Evolutionary conservation across 2,888 invertebrate genomes (phyloP), one percentile per base, ranked within the genome.

Genomic region (Habroteleia sp.): DNA sequence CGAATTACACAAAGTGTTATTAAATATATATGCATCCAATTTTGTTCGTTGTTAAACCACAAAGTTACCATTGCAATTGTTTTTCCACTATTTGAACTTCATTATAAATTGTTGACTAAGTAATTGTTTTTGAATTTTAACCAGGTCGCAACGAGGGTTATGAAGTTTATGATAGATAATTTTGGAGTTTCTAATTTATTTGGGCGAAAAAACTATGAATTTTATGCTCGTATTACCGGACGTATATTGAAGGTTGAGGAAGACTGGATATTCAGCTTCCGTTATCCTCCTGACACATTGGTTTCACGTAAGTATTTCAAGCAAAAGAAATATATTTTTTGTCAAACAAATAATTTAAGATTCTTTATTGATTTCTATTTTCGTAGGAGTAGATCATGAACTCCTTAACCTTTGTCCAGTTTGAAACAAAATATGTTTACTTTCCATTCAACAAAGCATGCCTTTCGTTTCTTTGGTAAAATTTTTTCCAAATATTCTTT

Each of bases 151-250:
- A 97, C 98, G 25, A 93, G 95, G 83, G 96, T 99, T 78, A 97
- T 98, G 95, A 96, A 97, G 86, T 95, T 97, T 88, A 93, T 99
- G 89, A 98, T 99, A 83, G 97, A 98, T 89, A 97, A 97, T 90
- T 99, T 98, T 91, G 97, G 98, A 68, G 95, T 96, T 25, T 95
- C 96, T 75, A 96, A 98, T 89, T 91, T 99, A 80, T 99, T 99
- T 89, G 98, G 98, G 0, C 92, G 95, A 46, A 95, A 95, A 74
- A 97, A 97, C 89, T 98, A 98, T 88, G 97, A 97, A 89, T 98
- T 96, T 89, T 98, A 98, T 89, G 97, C 97, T 16, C 92, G 97
- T 29, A 97, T 97, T 65, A 97, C 97, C 11, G 97, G 97, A 0
- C 92, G 97, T 58, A 96, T 97, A 79, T 91, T 97, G 77, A 94